Base-by-base conservation (phyloP, 2,888 invertebrate species). In the Hypsopygia costalis region DNA sequence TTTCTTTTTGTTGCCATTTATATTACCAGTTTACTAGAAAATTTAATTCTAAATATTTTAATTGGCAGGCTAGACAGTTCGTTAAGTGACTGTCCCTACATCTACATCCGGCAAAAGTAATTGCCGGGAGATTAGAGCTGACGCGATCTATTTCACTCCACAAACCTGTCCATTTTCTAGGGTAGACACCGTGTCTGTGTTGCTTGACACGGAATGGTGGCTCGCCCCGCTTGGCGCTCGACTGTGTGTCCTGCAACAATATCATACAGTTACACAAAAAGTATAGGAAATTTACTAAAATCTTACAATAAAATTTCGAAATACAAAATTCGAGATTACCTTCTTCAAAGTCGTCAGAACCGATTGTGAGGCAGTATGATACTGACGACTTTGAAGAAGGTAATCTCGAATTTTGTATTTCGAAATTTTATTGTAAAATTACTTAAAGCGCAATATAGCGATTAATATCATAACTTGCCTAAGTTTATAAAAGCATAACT, bases 111-210 rank as follows among this genome's bases (percentile, higher is more conserved):
- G 25, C 1, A 2, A 25, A 8, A 5, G 25, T 25, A 25, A 25
- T 25, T 25, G 25, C 25, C 6, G 25, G 3, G 25, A 25, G n/a
- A 25, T 16, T 16, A 16, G 2, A 16, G 16, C 4, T 4, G 16
- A 16, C 16, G 16, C 16, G 16, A 16, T 3, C 16, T 16, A 16
- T 3, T 16, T 16, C 16, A 16, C 16, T 16, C 16, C 41, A 40
- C 41, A 42, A 71, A 89, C 89, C 81, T 89, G 89, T 76, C 89
- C 89, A 69, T 89, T 89, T 71, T 89, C 89, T 53, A 89, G 54
- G 9, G 87, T 87, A 40, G 88, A 87, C 48, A 87, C 70, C 20
- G 88, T 86, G 46, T 87, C 85, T 32, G 83, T 76, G 11, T 78
- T 86, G 49, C 83, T 85, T 35, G 88, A 85, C 47, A 89, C 67